phyloP scores from a whole-genome alignment of 2,797 vertebrate genomes.

The Acanthis flammea region DNA sequence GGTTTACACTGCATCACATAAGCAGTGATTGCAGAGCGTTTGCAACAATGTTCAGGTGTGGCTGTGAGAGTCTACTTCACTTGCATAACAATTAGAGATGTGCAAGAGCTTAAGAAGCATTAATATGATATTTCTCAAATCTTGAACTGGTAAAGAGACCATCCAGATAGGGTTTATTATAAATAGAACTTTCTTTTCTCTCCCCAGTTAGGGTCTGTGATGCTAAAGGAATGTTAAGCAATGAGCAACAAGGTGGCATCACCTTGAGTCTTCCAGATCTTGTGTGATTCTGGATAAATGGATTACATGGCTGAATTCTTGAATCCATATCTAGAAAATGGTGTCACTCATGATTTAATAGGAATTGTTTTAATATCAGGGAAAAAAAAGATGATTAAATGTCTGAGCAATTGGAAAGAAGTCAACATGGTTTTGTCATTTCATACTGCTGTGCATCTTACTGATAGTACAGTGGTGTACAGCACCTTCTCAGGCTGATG shows the following conservation, averaged over 20 bases:
- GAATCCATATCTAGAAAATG: background rate
- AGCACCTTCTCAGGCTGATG: background rate
- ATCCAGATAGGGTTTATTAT: background rate
- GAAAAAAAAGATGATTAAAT: background rate
- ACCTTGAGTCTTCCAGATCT: background rate
- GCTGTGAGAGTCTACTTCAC: background rate
- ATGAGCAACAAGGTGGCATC: background rate
- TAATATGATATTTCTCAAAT: background rate
- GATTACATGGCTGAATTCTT: background rate
- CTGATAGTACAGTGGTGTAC: fast-evolving
- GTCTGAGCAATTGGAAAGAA: background rate
- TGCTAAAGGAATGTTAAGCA: background rate
- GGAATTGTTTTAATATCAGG: background rate
- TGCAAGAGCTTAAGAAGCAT: background rate
- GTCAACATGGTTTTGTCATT: background rate
- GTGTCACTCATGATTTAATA: background rate
- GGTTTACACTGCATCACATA: background rate
- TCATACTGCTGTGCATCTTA: background rate
- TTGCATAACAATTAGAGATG: background rate
- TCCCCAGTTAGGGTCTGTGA: background rate
- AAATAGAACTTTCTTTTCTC: background rate
- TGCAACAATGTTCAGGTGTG: background rate
- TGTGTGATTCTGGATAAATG: background rate
- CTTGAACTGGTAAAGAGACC: background rate
- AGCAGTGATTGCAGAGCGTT: background rate